Evolutionary conservation across 2,797 vertebrate species (phyloP).

Genomic region (Dendrocincla fuliginosa): DNA sequence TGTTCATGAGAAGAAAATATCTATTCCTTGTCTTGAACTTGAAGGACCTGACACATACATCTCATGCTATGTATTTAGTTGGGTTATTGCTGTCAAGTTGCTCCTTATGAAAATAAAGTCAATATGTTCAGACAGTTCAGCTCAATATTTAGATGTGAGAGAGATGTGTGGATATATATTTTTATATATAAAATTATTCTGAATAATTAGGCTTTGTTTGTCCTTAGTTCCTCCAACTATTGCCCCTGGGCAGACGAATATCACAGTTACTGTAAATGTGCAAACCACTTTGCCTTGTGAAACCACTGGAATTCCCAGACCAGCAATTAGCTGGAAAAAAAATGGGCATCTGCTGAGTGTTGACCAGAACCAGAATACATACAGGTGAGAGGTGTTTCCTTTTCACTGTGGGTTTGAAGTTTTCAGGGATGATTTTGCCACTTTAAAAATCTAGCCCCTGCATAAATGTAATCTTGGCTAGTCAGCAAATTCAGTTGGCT

Average conservation of each 20-base stretch:
- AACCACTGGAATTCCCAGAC: slow-evolving; percentile 90
- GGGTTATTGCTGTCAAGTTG: background rate
- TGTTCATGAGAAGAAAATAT: background rate
- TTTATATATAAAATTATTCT: background rate
- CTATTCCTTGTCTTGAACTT: background rate
- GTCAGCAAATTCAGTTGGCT: background rate
- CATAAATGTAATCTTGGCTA: background rate
- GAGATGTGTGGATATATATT: fast-evolving
- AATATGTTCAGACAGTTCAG: background rate
- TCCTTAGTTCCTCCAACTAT: slow-evolving; percentile 87
- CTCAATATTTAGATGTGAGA: background rate
- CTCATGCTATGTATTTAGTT: background rate
- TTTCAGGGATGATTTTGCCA: background rate
- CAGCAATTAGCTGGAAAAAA: slow-evolving; percentile 88
- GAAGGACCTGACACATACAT: background rate
- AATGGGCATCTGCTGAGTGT: slow-evolving; percentile 84
- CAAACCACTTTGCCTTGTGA: slow-evolving; percentile 93
- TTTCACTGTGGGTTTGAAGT: background rate
- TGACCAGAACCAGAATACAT: slow-evolving; percentile 94
- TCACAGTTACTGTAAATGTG: slow-evolving; percentile 89
- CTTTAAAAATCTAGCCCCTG: background rate
- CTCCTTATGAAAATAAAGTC: background rate
- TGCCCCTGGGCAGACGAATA: slow-evolving; percentile 79
- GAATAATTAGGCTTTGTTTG: background rate
- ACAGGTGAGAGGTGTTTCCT: slow-evolving; percentile 81